Conservation (phyloP, 2,888 invertebrate genomes). For the Nebria brevicollis region DNA sequence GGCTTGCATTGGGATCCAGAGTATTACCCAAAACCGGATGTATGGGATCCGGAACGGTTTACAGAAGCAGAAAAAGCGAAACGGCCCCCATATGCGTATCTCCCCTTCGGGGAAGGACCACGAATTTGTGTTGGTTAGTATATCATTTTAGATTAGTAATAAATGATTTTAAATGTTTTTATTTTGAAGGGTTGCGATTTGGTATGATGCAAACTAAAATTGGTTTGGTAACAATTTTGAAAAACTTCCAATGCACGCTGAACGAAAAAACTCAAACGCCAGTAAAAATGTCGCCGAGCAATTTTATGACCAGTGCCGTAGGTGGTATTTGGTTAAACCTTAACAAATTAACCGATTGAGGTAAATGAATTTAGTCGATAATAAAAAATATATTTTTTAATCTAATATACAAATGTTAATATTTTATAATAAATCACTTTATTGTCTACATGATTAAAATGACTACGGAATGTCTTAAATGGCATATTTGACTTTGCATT, state of each 20-base stretch:
- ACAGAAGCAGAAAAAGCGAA: constrained; percentile 49
- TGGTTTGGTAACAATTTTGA: not conserved
- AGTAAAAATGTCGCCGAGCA: not conserved
- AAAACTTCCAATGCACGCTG: constrained; percentile 10
- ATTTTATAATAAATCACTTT: no score
- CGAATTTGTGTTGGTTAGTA: constrained; percentile 24
- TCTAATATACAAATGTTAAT: no score
- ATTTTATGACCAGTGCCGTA: not conserved
- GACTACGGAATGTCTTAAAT: not conserved
- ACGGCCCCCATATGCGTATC: constrained; percentile 49
- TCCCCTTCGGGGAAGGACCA: constrained; percentile 53
- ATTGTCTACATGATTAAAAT: no score
- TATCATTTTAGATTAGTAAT: not conserved
- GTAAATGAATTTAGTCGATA: not conserved
- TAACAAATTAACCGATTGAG: not conserved
- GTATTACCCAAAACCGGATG: constrained; percentile 55
- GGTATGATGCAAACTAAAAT: constrained; percentile 24
- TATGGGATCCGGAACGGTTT: constrained; percentile 58
- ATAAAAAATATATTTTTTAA: not conserved
- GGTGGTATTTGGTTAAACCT: constrained; percentile 11
- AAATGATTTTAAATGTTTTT: not conserved
- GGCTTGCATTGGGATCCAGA: constrained; percentile 55
- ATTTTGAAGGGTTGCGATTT: constrained; percentile 22
- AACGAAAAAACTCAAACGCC: not conserved
- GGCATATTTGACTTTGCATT: constrained; percentile 66